Evolutionary conservation across 2,888 invertebrate species (phyloP).

Genomic region (Machimus rusticus): DNA sequence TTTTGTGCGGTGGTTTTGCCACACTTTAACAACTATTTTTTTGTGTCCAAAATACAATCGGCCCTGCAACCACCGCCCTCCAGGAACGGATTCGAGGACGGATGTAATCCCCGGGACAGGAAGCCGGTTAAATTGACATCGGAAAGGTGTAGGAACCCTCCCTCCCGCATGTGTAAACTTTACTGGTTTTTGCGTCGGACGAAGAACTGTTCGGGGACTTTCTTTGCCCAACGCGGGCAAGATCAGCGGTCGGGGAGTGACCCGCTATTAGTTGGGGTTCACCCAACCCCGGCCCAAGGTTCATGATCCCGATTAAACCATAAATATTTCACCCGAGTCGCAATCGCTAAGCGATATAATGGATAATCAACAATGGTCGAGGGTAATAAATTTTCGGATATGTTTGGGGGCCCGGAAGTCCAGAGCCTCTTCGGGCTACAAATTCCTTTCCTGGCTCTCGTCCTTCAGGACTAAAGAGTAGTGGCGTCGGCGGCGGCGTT

Average conservation of each 20-base stretch:
- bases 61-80: neutral
- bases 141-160: neutral
- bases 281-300: neutral
- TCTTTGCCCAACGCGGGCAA: neutral
- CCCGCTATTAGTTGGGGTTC: neutral
- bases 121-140: slow-evolving; percentile 5
- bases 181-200: neutral
- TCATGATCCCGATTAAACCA: slow-evolving; percentile 13
- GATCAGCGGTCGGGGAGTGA: neutral
- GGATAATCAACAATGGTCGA: slow-evolving; percentile 32
- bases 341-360: slow-evolving; percentile 25
- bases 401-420: neutral
- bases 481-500: neutral
- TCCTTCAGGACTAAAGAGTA: neutral
- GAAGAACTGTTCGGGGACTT: neutral
- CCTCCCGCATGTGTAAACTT: neutral
- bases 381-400: slow-evolving; percentile 18
- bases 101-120: neutral
- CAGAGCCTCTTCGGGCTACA: neutral
- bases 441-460: neutral
- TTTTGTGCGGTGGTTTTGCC: neutral
- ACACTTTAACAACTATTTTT: slow-evolving; percentile 19
- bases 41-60: neutral
- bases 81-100: neutral
- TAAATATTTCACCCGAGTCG: slow-evolving; percentile 23